Evolutionary conservation across 2,113 vertebrate genomes (phyloP).

Genomic region (Mus pahari): DNA sequence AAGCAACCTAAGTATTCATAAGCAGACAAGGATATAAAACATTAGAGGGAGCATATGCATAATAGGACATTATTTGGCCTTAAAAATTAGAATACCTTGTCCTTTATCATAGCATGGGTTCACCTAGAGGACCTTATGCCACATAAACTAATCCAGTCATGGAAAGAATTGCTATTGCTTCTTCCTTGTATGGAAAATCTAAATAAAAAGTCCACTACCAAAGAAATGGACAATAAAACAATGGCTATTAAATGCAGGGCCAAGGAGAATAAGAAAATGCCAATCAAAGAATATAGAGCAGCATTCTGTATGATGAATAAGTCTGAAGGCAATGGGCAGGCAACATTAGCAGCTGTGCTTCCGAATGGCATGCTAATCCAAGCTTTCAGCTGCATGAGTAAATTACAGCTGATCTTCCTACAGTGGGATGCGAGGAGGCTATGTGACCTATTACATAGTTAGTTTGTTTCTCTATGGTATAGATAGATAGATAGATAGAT

Average conservation of each 20-base stretch:
- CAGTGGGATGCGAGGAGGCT: neutral
- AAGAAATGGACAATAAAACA: neutral
- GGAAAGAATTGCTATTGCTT: neutral
- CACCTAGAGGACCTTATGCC: neutral
- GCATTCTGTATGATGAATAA: neutral
- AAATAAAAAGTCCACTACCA: neutral
- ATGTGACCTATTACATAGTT: neutral
- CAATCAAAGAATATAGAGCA: neutral
- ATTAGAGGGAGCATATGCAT: neutral
- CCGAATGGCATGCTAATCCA: neutral
- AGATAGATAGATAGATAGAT: neutral
- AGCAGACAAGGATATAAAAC: neutral
- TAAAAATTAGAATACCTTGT: neutral
- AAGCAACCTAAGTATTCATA: neutral
- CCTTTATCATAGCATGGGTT: neutral
- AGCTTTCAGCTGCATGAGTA: neutral
- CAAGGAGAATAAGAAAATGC: neutral
- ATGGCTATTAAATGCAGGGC: neutral
- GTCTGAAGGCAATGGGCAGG: neutral
- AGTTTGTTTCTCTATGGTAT: neutral
- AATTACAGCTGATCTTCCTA: neutral
- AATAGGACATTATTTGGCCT: neutral
- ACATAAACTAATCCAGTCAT: neutral
- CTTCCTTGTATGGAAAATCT: neutral
- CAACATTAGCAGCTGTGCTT: neutral